Evolutionary conservation across 2,797 vertebrate species (phyloP), one percentile per base, ranked within the genome.

Genomic region (Characodon lateralis): DNA sequence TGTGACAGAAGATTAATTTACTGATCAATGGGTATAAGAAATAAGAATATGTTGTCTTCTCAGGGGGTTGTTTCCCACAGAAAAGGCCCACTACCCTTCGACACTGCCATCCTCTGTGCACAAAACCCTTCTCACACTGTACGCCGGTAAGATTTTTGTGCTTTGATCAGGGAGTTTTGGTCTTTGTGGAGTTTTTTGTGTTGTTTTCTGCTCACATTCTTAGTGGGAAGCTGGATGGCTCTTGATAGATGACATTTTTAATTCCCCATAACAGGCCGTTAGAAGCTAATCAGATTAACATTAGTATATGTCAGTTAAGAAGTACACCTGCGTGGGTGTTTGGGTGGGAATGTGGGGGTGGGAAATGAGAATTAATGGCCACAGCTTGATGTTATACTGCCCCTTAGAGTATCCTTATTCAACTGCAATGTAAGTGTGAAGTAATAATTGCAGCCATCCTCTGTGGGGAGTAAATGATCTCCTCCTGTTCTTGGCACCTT

Each of bases 101-200:
- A 83, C 96, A 95, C 90, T 99, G 98, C 93, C 96, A 95, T 85
- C 98, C 98, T 0, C 94, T 95, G 0, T 99, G 98, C 95, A 97
- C 94, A 9, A 99, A 99, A 61, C 98, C 98, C 1, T 99, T 98
- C 93, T 99, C 98, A 71, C 97, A 97, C 93, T 99, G 98, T 92
- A 98, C 97, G 1, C 97, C 98, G 97, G 98, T 99, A 96, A 95
- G 89, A 83, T 68, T 63, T 13, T 41, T 39, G 26, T 2, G 10
- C 79, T 84, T 78, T 81, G 48, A 72, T 85, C 58, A 16, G 65
- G 39, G 31, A 74, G 48, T 81, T 84, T 56, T 72, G 73, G 82
- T 89, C 80, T 76, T 50, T 72, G 46, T 73, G 48, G 74, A 72
- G 20, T 14, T 35, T 1, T 46, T 56, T 56, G 50, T 55, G 7